These are phyloP conservation scores for Mycetomoellerius zeteki DNA, from an alignment of 1,140 invertebrate genomes.

Conservation along the genomic window DNA sequence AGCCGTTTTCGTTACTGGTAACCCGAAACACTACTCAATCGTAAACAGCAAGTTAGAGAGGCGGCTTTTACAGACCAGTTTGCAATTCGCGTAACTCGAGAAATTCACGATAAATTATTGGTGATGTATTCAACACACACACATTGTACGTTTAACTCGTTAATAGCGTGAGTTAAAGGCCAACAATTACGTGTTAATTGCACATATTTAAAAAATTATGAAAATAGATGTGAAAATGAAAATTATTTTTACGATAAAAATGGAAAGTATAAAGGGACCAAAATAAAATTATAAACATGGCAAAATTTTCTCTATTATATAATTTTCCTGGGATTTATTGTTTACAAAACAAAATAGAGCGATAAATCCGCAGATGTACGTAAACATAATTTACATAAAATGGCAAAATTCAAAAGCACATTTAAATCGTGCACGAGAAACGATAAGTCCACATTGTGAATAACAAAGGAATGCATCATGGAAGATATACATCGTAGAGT, in stretches of 20 bases:
- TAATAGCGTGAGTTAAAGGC: background rate
- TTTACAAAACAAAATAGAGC: conserved; percentile 9
- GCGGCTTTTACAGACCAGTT: conserved; percentile 29
- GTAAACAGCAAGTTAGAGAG: conserved; percentile 25
- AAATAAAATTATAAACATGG: background rate
- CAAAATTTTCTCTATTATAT: background rate
- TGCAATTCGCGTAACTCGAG: conserved; percentile 33
- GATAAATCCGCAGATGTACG: background rate
- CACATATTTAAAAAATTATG: background rate
- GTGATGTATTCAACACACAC: too few species aligned
- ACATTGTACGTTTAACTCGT: background rate
- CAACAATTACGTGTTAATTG: background rate
- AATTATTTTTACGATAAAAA: background rate
- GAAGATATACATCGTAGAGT: conserved; percentile 36
- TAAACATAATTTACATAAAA: conserved; percentile 9
- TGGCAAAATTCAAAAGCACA: conserved; percentile 3
- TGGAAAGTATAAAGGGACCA: background rate
- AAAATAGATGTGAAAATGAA: background rate
- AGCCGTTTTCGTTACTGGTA: background rate
- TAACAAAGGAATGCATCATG: conserved; percentile 2
- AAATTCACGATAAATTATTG: conserved; percentile 14
- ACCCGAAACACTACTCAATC: conserved; percentile 9
- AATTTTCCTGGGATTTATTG: background rate
- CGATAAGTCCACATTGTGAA: conserved; percentile 12
- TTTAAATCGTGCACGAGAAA: background rate